A percentile compares a stretch with the other conserved stretches of the same genome.
Evolutionary conservation across 2,113 vertebrate genomes (phyloP).

Genomic region (Empidonax alnorum): DNA sequence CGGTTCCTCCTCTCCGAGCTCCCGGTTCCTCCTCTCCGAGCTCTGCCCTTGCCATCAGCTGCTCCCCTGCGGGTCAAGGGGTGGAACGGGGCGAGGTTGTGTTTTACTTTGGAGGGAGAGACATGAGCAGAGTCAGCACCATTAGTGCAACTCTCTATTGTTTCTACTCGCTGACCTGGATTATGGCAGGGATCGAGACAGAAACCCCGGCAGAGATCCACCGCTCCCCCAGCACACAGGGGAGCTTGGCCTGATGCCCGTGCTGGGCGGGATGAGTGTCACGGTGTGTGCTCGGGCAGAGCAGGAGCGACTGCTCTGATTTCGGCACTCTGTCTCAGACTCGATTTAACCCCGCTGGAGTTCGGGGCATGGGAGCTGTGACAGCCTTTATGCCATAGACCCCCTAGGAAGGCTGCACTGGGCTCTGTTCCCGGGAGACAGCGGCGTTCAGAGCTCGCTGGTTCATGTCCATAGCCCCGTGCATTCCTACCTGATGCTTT

Average conservation of each 20-base stretch:
- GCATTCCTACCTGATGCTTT: not conserved
- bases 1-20: not conserved
- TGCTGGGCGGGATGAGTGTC: fast-evolving
- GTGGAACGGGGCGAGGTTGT: not conserved
- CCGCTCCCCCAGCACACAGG: not conserved
- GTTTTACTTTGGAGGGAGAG: not conserved
- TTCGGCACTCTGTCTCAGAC: not conserved
- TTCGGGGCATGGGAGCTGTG: not conserved
- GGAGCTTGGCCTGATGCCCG: not conserved
- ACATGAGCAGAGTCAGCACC: not conserved
- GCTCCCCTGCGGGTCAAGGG: not conserved
- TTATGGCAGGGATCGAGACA: not conserved
- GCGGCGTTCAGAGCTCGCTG: fast-evolving
- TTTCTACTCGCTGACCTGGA: not conserved
- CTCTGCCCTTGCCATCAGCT: not conserved
- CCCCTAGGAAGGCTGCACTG: not conserved
- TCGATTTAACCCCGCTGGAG: fast-evolving
- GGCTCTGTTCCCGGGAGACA: not conserved
- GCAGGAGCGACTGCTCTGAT: fast-evolving
- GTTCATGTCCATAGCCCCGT: fast-evolving
- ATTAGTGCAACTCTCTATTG: not conserved
- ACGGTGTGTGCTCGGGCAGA: fast-evolving
- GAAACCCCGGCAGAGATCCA: not conserved
- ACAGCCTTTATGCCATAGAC: not conserved
- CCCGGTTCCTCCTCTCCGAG: not conserved